phyloP scores from a whole-genome alignment of 2,113 vertebrate species.

The Urocynchramus pylzowi region DNA sequence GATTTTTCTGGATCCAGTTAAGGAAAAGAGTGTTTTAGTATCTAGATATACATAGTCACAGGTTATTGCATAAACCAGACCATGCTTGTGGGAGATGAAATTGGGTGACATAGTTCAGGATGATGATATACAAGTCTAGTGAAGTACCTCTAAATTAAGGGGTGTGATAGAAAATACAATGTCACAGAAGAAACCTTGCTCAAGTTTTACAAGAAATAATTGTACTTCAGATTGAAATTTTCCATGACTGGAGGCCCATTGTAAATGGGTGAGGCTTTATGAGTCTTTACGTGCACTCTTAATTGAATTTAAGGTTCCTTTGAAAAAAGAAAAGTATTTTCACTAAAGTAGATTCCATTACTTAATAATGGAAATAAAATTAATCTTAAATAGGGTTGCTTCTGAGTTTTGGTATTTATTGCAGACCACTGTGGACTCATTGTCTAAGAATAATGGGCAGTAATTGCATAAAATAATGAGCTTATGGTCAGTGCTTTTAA shows the following conservation, averaged over 20 bases:
- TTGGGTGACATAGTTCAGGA: not conserved
- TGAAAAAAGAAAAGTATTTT: not conserved
- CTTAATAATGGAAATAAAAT: not conserved
- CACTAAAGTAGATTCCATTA: not conserved
- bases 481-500: not conserved
- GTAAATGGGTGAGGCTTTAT: not conserved
- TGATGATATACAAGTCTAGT: not conserved
- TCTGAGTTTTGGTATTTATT: not conserved
- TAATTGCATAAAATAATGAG: not conserved
- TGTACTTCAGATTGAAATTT: not conserved
- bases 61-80: not conserved
- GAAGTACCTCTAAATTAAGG: not conserved
- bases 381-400: not conserved
- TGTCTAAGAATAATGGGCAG: not conserved
- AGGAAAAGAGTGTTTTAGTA: not conserved
- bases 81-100: not conserved
- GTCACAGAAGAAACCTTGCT: not conserved
- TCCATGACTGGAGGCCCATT: not conserved
- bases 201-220: not conserved
- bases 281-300: not conserved
- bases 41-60: not conserved
- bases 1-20: not conserved
- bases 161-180: not conserved
- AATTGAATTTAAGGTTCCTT: not conserved
- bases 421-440: not conserved